Conservation (phyloP, 2,113 vertebrate genomes). For the Synodontis membranacea region DNA sequence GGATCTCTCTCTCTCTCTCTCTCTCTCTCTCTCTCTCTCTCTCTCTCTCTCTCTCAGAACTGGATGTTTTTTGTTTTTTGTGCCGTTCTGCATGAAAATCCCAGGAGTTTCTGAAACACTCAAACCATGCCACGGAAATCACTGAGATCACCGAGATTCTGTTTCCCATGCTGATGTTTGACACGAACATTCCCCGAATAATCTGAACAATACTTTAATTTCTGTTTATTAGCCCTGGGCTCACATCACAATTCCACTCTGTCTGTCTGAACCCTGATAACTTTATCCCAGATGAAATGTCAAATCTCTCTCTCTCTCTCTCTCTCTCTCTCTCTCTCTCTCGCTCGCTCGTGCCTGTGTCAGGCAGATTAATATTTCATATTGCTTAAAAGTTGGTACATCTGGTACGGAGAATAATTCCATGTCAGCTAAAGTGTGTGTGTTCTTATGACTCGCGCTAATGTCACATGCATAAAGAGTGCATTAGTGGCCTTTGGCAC, state of each 20-base stretch:
- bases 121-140: neutral
- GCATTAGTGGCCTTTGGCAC: constrained; percentile 43
- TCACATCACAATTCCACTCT: neutral
- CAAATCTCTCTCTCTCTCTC: neutral
- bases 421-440: constrained; percentile 25
- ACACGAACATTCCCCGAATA: neutral
- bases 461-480: constrained; percentile 39
- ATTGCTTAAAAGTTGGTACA: constrained; percentile 46
- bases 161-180: neutral
- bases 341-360: neutral
- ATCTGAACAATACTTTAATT: neutral
- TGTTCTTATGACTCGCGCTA: constrained; percentile 29
- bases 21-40: neutral
- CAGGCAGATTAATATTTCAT: constrained; percentile 61
- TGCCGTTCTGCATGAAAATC: neutral
- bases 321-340: neutral
- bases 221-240: neutral
- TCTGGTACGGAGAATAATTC: constrained; percentile 35
- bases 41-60: neutral
- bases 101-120: too few species aligned
- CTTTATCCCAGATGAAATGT: constrained; percentile 8
- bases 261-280: neutral
- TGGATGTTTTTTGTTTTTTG: neutral
- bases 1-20: neutral
- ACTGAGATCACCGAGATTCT: neutral